Conservation (phyloP, 1,140 invertebrate species). For the Caerostris extrusa region DNA sequence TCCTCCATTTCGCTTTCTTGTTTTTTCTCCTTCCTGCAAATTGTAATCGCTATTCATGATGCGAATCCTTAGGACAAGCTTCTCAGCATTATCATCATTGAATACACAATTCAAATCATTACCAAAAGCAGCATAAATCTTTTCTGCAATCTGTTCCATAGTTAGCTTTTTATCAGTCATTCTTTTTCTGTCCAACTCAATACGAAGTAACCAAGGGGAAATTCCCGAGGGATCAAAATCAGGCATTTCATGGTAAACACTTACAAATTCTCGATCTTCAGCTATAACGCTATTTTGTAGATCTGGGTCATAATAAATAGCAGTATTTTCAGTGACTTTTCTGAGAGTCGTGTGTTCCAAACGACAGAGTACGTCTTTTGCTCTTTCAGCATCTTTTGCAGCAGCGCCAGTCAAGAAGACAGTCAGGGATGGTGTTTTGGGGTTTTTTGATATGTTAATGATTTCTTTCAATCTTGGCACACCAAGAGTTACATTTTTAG, state of each 20-base stretch:
- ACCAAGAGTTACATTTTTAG: constrained; percentile 99
- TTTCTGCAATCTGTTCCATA: constrained; percentile 99
- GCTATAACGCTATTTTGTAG: constrained; percentile 98
- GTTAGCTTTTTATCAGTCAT: constrained; percentile 99
- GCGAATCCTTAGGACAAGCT: constrained; percentile 97
- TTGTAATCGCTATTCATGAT: constrained; percentile 99
- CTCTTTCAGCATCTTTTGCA: constrained; percentile 98
- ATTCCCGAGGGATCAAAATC: constrained; percentile 99
- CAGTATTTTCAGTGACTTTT: constrained; percentile 98
- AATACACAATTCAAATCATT: constrained; percentile 99
- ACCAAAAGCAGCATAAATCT: constrained; percentile 99
- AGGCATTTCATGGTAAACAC: constrained; percentile 99
- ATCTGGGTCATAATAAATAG: constrained; percentile 99
- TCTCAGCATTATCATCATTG: constrained; percentile 99
- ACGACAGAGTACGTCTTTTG: constrained; percentile 97
- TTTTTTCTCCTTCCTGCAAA: constrained; percentile 91
- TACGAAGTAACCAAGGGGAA: constrained; percentile 98
- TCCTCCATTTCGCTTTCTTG: constrained; percentile 99
- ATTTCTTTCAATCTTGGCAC: constrained; percentile 98
- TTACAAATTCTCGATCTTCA: constrained; percentile 99
- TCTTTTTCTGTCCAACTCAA: constrained; percentile 98
- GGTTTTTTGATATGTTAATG: constrained; percentile 99
- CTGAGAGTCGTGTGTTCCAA: constrained; percentile 98
- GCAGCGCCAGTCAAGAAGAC: constrained; percentile 97
- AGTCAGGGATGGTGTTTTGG: constrained; percentile 98